Base-by-base conservation (phyloP, 2,113 vertebrate species). In the Glaucidium brasilianum region DNA sequence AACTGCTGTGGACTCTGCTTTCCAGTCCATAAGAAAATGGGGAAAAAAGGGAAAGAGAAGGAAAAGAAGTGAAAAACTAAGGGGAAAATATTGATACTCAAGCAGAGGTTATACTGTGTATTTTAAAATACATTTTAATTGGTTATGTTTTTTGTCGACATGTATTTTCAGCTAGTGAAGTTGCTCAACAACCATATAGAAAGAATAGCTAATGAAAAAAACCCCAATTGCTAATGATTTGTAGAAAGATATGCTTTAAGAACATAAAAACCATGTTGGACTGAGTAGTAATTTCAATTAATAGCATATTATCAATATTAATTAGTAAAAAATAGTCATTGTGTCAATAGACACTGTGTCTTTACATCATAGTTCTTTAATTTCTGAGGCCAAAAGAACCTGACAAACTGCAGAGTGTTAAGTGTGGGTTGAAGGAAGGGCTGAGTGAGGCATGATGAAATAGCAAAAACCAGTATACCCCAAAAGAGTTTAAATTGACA, bases 121-220 rank as follows among this genome's bases (percentile, higher is more conserved):
- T 92, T 97, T 95, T 88, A n/a, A 88, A 76, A 71, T 63, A n/a
- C 11, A 49, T 93, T 66, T 95, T 91, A 95, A 93, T 88, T 45
- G 89, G 66, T 19, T 58, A 35, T 35, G 13, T 82, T 32, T 82
- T 96, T 84, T 49, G 75, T 45, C 49, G 66, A 20, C 27, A 64
- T 85, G 53, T 14, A 41, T 95, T 84, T 92, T 96, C 94, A 94
- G 68, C 45, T 94, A 84, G 85, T 84, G 78, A 92, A 79, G 72
- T 30, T 34, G 64, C 72, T 82, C 71, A 69, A 59, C 89, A 92
- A 91, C 74, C 62, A 13, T 69, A 68, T 94, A 82, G 18, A 92
- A 92, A 60, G 90, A 81, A 95, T 41, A 78, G 25, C 86, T 81
- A 90, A 80, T 63, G 34, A 34, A 64, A 43, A 81, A 94, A 96